These are phyloP conservation scores for Coracopsis vasa DNA, from an alignment of 2,113 vertebrate genomes.

Conservation along the genomic window DNA sequence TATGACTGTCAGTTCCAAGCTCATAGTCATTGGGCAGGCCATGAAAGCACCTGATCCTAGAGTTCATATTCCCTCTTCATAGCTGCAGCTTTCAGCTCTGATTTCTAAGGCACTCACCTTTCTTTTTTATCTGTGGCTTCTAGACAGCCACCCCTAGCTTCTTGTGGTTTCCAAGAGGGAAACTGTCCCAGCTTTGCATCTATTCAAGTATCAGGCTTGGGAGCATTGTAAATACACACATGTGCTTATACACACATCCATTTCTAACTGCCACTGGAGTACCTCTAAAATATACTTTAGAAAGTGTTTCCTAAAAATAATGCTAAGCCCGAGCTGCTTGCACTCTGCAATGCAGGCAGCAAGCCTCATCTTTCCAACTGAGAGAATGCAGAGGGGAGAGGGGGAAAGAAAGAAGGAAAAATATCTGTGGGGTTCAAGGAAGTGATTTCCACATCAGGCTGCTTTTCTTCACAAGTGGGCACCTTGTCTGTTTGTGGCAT, in stretches of 20 bases:
- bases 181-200: not conserved
- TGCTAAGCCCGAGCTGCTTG: not conserved
- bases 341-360: not conserved
- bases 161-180: not conserved
- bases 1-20: not conserved
- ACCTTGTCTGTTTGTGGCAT: slow-evolving; percentile 16
- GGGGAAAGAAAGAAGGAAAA: not conserved
- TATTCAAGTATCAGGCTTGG: not conserved
- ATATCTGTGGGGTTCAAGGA: not conserved
- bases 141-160: not conserved
- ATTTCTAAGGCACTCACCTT: not conserved
- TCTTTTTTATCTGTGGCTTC: not conserved
- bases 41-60: not conserved
- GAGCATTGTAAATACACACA: not conserved
- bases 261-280: not conserved
- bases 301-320: not conserved
- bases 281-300: not conserved
- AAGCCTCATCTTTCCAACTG: not conserved
- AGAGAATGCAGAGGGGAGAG: not conserved
- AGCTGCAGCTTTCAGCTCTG: not conserved
- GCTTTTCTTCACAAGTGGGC: not conserved
- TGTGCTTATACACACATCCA: not conserved
- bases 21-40: not conserved
- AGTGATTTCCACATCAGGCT: not conserved
- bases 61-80: not conserved